Evolutionary conservation across 30 jellyfish, hydroid and myxozoan species (phyloP).

Genomic region (Aurelia sp.): DNA sequence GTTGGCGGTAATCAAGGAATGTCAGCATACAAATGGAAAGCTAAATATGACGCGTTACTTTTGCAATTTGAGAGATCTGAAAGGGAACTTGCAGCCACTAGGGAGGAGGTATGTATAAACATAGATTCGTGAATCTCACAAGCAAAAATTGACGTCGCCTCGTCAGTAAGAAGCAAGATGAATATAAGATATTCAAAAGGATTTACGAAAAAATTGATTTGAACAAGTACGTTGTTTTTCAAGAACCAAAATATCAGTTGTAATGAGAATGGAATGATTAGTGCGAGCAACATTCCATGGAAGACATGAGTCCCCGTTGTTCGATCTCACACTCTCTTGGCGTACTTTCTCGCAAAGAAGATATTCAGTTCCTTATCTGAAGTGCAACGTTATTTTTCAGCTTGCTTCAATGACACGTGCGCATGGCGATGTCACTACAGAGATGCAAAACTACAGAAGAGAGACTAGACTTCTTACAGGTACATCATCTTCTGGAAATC

Average conservation of each 20-base stretch:
- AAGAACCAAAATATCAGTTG: too few species aligned
- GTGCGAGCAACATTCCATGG: too few species aligned
- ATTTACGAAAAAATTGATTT: too few species aligned
- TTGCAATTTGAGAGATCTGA: conserved; percentile 57
- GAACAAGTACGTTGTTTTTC: too few species aligned
- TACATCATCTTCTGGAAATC: background rate
- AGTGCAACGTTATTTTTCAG: background rate
- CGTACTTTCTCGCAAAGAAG: background rate
- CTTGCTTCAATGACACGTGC: conserved; percentile 50
- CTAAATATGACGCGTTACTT: conserved; percentile 51
- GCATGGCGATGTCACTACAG: conserved; percentile 36
- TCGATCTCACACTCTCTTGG: too few species aligned
- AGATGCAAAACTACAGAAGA: conserved; percentile 50
- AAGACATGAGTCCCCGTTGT: too few species aligned
- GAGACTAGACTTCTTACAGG: conserved; percentile 61
- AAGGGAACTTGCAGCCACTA: conserved; percentile 58
- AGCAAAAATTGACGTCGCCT: too few species aligned
- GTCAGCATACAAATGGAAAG: conserved; percentile 70
- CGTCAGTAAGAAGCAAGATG: too few species aligned
- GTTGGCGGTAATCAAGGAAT: conserved; percentile 64
- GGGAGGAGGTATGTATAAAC: conserved; percentile 24
- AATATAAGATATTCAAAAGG: too few species aligned
- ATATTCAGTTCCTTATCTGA: background rate
- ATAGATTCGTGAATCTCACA: too few species aligned
- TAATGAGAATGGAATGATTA: too few species aligned